phyloP scores from a whole-genome alignment of 2,888 invertebrate genomes.

The Drosophila leonis region DNA sequence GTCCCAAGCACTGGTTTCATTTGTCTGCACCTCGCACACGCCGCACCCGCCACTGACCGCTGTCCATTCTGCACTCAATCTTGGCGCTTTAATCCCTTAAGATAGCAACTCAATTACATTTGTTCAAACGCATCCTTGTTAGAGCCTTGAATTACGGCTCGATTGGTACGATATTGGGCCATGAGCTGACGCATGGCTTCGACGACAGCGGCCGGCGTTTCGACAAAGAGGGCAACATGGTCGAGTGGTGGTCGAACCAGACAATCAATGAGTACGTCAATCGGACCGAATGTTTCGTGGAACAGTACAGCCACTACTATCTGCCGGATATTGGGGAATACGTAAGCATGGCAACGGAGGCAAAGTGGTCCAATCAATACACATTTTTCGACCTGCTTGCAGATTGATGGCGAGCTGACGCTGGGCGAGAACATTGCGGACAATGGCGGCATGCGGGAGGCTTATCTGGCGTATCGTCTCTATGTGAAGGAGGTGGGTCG shows the following conservation, averaged over 20 bases:
- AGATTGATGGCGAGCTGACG: conserved; percentile 91
- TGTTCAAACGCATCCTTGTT: conserved; percentile 51
- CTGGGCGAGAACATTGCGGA: conserved; percentile 94
- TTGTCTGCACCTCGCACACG: conserved; percentile 33
- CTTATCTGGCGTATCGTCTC: conserved; percentile 89
- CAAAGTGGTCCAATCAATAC: background rate
- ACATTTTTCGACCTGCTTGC: conserved; percentile 44
- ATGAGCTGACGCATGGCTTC: conserved; percentile 89
- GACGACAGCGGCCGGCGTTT: conserved; percentile 89
- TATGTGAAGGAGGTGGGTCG: conserved; percentile 87
- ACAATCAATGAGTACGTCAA: conserved; percentile 92
- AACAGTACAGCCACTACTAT: conserved; percentile 91
- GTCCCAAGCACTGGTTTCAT: conserved; percentile 17
- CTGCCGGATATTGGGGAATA: conserved; percentile 88
- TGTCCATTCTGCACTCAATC: conserved; percentile 29
- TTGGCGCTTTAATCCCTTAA: conserved; percentile 40
- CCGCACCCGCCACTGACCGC: conserved; percentile 12
- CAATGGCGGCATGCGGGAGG: conserved; percentile 92
- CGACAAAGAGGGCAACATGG: conserved; percentile 93
- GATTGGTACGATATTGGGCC: conserved; percentile 92
- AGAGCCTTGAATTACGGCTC: conserved; percentile 94
- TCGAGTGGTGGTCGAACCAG: conserved; percentile 95
- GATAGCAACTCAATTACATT: conserved; percentile 49
- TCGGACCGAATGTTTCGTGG: conserved; percentile 92
- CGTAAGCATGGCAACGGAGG: conserved; percentile 85